These are phyloP conservation scores for Choloepus hoffmanni DNA, from an alignment of 2,113 vertebrate genomes.

Conservation along the genomic window DNA sequence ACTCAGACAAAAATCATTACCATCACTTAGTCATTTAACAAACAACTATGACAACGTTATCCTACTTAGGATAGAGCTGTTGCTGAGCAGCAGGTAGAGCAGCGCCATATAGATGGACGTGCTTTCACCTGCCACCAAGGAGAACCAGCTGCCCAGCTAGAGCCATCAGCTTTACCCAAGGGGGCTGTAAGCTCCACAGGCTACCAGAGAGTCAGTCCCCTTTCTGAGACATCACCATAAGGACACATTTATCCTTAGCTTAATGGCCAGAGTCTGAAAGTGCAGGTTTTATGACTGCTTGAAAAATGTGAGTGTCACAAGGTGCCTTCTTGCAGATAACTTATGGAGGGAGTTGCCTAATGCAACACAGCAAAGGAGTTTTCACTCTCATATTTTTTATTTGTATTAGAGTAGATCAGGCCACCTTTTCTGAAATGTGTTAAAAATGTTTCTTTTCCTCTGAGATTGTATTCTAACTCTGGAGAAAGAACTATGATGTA, in stretches of 20 bases:
- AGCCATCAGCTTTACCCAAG: not conserved
- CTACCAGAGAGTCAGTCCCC: rapidly evolving
- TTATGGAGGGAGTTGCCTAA: rapidly evolving
- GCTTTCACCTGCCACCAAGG: rapidly evolving
- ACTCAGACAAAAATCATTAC: not conserved
- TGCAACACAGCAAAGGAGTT: too few species aligned
- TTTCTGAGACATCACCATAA: too few species aligned
- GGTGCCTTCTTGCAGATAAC: not conserved
- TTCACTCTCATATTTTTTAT: not conserved
- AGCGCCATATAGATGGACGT: rapidly evolving
- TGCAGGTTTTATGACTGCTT: not conserved
- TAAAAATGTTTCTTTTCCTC: not conserved
- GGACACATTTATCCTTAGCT: not conserved
- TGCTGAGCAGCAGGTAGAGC: not conserved
- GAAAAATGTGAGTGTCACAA: not conserved
- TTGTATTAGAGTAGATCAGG: not conserved
- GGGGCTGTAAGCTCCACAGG: rapidly evolving
- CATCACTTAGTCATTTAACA: not conserved
- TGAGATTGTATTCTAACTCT: not conserved
- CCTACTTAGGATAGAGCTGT: too few species aligned
- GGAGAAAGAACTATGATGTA: not conserved
- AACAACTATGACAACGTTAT: not conserved
- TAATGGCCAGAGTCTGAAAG: not conserved
- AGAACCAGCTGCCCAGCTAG: not conserved
- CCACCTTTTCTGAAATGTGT: not conserved